Evolutionary conservation across 2,797 vertebrate genomes (phyloP).

Genomic region (Nyctalus aviator): DNA sequence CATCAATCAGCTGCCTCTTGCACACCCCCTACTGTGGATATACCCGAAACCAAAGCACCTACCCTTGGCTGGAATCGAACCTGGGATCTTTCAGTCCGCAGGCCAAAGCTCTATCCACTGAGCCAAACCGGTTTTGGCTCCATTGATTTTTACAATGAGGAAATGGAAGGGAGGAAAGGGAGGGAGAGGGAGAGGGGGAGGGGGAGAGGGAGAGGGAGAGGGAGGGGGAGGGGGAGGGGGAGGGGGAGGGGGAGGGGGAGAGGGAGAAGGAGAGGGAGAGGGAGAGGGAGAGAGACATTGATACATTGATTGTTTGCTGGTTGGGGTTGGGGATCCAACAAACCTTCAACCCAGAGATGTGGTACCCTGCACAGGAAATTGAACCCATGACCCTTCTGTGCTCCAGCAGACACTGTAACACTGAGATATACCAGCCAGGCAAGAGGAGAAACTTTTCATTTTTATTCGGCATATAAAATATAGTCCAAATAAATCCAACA

Average conservation of each 20-base stretch:
- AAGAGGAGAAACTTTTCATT: conserved; percentile 34
- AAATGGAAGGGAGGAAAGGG: not conserved
- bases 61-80: too few species aligned
- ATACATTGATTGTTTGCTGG: not conserved
- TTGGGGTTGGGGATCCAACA: too few species aligned
- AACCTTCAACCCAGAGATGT: not conserved
- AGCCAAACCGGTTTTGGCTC: too few species aligned
- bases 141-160: not conserved
- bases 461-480: conserved; percentile 1
- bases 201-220: not conserved
- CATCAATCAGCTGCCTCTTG: too few species aligned
- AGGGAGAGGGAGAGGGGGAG: not conserved
- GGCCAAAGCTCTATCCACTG: too few species aligned
- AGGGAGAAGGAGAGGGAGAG: not conserved
- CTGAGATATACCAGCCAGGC: not conserved
- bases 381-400: not conserved
- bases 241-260: too few species aligned
- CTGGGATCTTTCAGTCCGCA: too few species aligned
- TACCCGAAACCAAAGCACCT: too few species aligned
- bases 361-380: not conserved
- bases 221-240: too few species aligned
- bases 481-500: not conserved
- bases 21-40: too few species aligned
- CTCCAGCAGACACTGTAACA: not conserved
- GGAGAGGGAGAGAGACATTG: not conserved